Evolutionary conservation across 2,113 vertebrate species (phyloP).

Genomic region (Dipodomys merriami): DNA sequence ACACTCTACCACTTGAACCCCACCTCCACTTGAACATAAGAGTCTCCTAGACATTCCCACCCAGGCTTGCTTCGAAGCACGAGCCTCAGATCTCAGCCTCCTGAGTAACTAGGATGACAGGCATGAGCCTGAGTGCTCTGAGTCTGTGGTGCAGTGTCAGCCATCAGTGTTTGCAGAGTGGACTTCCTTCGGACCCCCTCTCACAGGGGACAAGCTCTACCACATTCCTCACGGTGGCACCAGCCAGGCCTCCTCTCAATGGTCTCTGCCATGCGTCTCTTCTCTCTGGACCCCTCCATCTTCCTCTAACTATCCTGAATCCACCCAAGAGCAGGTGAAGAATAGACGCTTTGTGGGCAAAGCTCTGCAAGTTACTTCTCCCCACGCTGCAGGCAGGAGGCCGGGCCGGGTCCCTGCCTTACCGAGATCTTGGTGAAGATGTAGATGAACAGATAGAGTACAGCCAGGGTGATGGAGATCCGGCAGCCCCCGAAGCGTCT

Average conservation of each 20-base stretch:
- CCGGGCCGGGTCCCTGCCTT: conserved; percentile 59
- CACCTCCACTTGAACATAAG: too few relatives aligned
- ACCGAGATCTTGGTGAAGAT: conserved; percentile 99
- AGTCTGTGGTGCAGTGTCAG: not conserved
- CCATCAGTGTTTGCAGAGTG: not conserved
- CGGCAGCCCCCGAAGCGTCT: conserved; percentile 94
- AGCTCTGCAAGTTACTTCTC: not conserved
- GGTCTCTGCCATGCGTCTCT: not conserved
- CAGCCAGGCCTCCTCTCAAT: too few relatives aligned
- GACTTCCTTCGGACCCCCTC: not conserved
- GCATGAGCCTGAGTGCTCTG: not conserved
- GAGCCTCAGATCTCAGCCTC: not conserved
- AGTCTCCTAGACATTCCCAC: too few relatives aligned
- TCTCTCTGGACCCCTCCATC: not conserved
- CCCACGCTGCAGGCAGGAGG: accelerated
- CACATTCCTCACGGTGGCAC: not conserved
- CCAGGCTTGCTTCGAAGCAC: too few relatives aligned
- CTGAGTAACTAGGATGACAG: too few relatives aligned
- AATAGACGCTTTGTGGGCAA: too few relatives aligned
- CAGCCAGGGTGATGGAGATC: conserved; percentile 92
- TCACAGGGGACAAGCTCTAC: not conserved
- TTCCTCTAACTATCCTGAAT: not conserved
- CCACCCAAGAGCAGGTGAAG: not conserved
- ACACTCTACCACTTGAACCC: too few relatives aligned
- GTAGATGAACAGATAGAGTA: conserved; percentile 97